phyloP scores from a whole-genome alignment of 2,797 vertebrate genomes.

The Notoglanidium macrostoma region DNA sequence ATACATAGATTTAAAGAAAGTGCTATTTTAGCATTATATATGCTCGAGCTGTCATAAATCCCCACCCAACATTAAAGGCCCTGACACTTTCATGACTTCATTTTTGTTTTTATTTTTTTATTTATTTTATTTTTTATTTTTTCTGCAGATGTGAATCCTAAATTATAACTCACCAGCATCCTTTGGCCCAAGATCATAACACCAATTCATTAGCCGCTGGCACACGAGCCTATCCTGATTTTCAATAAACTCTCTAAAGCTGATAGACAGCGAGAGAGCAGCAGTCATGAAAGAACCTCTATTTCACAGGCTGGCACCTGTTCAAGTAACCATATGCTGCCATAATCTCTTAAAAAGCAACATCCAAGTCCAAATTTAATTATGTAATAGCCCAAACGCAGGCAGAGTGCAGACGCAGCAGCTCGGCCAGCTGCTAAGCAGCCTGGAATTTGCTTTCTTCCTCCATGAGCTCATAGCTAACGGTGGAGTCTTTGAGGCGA shows the following conservation, averaged over 20 bases:
- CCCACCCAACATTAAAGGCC: conserved; percentile 21
- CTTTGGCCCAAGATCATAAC: conserved; percentile 79
- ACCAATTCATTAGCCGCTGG: conserved; percentile 83
- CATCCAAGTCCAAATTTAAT: conserved; percentile 94
- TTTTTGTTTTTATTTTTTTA: conserved; percentile 62
- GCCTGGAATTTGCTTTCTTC: conserved; percentile 33
- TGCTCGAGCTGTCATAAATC: background rate
- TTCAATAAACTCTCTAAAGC: conserved; percentile 76
- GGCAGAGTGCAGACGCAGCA: conserved; percentile 90
- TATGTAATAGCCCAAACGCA: conserved; percentile 96
- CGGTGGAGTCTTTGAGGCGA: conserved; percentile 16
- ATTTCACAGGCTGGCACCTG: conserved; percentile 83
- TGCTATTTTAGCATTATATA: conserved; percentile 1
- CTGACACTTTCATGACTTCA: conserved; percentile 60
- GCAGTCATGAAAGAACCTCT: conserved; percentile 67
- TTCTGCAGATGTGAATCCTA: conserved; percentile 71
- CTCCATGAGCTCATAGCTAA: conserved; percentile 41
- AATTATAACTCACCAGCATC: conserved; percentile 75
- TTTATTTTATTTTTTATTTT: too few species aligned
- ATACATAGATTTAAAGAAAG: background rate
- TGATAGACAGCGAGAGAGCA: conserved; percentile 77
- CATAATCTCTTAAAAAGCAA: conserved; percentile 96
- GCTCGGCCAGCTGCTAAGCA: conserved; percentile 69
- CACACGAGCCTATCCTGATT: conserved; percentile 76
- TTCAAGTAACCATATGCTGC: conserved; percentile 94